These are phyloP conservation scores for Cantharis rufa DNA, from an alignment of 2,888 invertebrate genomes.

Conservation along the genomic window DNA sequence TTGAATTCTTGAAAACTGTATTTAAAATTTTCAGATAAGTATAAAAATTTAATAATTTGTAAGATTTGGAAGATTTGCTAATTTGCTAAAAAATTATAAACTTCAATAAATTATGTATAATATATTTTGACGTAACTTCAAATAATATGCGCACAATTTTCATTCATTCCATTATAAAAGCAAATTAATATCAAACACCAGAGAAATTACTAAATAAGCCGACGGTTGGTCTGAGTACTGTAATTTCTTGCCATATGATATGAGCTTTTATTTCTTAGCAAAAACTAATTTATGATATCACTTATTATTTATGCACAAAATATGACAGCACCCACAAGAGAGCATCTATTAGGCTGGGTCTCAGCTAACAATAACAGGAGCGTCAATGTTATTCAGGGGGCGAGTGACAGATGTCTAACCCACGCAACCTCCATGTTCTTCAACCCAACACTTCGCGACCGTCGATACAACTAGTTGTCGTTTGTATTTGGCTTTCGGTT, in stretches of 20 bases:
- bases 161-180: no score
- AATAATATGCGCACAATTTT: no score
- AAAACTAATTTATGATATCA: background rate
- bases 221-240: no score
- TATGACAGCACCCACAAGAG: constrained; percentile 35
- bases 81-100: no score
- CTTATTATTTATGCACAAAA: constrained; percentile 8
- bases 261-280: background rate
- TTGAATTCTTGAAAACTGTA: no score
- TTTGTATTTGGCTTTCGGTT: background rate
- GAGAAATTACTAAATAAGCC: no score
- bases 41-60: no score
- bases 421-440: constrained; percentile 30
- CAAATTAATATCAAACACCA: no score
- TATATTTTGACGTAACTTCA: no score
- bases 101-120: no score
- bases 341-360: constrained; percentile 29
- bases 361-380: constrained; percentile 36
- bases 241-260: background rate
- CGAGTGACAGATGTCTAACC: constrained; percentile 33
- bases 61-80: no score
- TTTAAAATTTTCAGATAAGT: no score
- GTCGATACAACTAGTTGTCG: background rate
- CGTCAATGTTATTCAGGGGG: constrained; percentile 34
- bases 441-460: constrained; percentile 30